Percentiles rank a stretch among this genome's conserved stretches.
Conservation (phyloP, 2,888 invertebrate species). For the Drosophila gaucha region DNA sequence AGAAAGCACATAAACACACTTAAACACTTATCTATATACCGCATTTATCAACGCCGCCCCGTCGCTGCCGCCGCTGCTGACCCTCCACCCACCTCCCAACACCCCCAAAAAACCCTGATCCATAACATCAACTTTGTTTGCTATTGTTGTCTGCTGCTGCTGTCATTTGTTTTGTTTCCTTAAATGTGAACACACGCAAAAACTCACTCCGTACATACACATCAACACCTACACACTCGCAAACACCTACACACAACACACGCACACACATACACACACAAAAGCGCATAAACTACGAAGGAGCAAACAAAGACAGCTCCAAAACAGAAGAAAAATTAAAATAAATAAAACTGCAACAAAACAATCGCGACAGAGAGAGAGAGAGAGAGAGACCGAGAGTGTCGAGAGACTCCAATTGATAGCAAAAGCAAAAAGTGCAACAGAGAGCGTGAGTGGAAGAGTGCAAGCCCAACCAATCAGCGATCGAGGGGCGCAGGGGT, state of each 20-base stretch:
- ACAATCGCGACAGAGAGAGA: not conserved
- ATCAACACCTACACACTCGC: not conserved
- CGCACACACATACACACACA: not conserved
- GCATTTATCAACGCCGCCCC: conserved; percentile 68
- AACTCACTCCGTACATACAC: conserved; percentile 11
- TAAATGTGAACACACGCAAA: conserved; percentile 54
- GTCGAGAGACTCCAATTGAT: not conserved
- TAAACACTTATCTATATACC: conserved; percentile 52
- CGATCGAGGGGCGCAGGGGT: conserved; percentile 24
- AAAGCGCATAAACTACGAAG: conserved; percentile 25
- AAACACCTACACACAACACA: conserved; percentile 6
- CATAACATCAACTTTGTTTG: conserved; percentile 70
- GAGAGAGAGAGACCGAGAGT: not conserved
- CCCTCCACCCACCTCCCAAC: conserved; percentile 13
- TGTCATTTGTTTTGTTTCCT: conserved; percentile 65
- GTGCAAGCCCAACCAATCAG: conserved; percentile 13
- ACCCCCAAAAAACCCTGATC: conserved; percentile 22
- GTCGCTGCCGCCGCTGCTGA: conserved; percentile 28
- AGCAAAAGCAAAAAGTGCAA: conserved; percentile 7
- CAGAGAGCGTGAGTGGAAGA: conserved; percentile 7
- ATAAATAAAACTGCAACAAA: conserved; percentile 12
- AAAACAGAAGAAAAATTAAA: conserved; percentile 15
- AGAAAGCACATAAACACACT: conserved; percentile 45
- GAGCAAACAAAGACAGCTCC: conserved; percentile 55
- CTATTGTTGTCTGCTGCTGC: conserved; percentile 74